Base-by-base conservation (phyloP, 1,140 invertebrate genomes). In the Rhysida immarginata region DNA sequence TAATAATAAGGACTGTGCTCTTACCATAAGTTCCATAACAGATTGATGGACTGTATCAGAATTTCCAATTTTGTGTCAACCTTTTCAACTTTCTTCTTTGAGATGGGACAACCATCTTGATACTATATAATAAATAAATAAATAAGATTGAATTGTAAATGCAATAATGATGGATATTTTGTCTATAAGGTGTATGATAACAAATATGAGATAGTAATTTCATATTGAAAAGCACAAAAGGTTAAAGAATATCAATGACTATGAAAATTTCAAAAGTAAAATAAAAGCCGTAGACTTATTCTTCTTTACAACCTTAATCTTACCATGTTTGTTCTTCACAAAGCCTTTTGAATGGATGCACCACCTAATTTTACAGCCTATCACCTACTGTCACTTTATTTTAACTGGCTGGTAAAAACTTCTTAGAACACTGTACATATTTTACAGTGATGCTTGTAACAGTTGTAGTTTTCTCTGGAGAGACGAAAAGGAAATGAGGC, bases 1-100 rank as follows among this genome's bases (percentile, higher is more conserved):
- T n/a, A n/a, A n/a, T n/a, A n/a, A n/a, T n/a, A n/a, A n/a, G n/a
- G n/a, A n/a, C n/a, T n/a, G n/a, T n/a, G n/a, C n/a, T n/a, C 45
- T 13, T 23, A 54, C 53, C 53, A 54, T 53, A 54, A 49, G 24
- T 54, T 54, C 18, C 29, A 54, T 8, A 54, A 25, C 29, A 54
- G 23, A 23, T 54, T 11, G 35, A 24, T 46, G 13, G 53, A 44
- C 5, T 54, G 45, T 13, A 54, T 48, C 5, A 54, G 24, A 18
- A 26, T 26, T 49, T 54, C 53, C n/a, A 8, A 8, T 18, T 52
- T 54, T 11, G 53, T 23, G 35, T 54, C 41, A 46, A 54, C 50
- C 23, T 54, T 54, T 8, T 24, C 41, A 11, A 13, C 45, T 18
- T 14, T 48, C 45, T 48, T 48, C 21, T 48, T 48, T 8, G 13